Conservation (phyloP, 2,888 invertebrate species). For the Kryphioiulus occultus region DNA sequence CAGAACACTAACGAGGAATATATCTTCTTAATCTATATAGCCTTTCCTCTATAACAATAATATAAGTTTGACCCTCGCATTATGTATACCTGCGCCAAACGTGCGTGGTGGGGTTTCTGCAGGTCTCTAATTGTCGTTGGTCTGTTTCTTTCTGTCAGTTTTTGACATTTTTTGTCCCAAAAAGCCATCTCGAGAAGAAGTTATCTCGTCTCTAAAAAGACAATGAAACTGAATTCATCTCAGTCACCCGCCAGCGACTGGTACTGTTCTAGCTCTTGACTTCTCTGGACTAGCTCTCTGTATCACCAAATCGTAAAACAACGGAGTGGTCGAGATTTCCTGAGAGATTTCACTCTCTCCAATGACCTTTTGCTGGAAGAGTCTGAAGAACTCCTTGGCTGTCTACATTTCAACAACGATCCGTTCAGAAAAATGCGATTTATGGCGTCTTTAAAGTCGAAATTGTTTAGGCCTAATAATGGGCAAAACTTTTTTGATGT, state of each 20-base stretch:
- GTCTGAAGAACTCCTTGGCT: no score
- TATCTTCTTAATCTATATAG: constrained; percentile 25
- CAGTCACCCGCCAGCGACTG: neutral
- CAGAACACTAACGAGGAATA: neutral
- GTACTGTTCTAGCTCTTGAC: neutral
- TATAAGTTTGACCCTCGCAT: constrained; percentile 1
- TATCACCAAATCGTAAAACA: neutral
- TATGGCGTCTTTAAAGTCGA: neutral
- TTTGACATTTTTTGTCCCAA: constrained; percentile 12
- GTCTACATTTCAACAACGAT: neutral
- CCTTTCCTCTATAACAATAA: constrained; percentile 11
- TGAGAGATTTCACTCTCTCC: neutral
- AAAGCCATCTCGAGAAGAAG: neutral
- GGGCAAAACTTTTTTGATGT: neutral
- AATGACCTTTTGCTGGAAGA: neutral
- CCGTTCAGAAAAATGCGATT: neutral
- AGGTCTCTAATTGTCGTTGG: constrained; percentile 1
- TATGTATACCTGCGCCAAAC: neutral
- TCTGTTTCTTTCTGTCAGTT: neutral
- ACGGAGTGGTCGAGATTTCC: neutral
- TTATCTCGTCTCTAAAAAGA: neutral
- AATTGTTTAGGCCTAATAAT: neutral
- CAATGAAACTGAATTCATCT: constrained; percentile 2
- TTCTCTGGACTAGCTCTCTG: neutral
- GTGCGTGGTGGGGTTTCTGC: neutral